A percentile compares a stretch with the other conserved stretches of the same genome.
Conservation (phyloP, 2,113 vertebrate genomes). For the Sclerurus mexicanus region DNA sequence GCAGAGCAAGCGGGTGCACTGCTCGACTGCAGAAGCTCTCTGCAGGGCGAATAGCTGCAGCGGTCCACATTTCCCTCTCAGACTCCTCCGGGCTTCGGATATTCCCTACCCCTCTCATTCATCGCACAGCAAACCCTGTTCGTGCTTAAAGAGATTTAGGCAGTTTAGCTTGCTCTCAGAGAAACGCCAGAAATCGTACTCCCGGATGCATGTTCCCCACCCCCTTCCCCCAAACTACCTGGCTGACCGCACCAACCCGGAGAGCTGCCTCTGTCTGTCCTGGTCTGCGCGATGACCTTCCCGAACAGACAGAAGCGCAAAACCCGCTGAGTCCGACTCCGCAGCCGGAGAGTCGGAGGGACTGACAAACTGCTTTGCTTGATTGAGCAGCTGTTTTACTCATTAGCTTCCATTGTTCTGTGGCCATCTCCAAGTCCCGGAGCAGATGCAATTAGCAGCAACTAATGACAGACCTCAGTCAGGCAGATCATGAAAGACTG, state of each 20-base stretch:
- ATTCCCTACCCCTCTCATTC: neutral
- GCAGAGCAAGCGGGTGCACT: neutral
- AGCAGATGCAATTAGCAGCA: slow-evolving; percentile 1
- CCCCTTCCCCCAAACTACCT: neutral
- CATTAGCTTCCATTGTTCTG: slow-evolving; percentile 9
- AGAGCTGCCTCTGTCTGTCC: neutral
- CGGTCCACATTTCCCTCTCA: neutral
- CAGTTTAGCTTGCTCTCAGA: neutral
- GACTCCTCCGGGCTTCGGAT: neutral
- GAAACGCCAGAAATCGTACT: neutral
- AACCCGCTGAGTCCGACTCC: neutral
- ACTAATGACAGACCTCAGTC: slow-evolving; percentile 2
- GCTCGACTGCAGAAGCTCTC: slow-evolving; percentile 25
- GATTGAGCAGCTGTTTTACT: neutral
- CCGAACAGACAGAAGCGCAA: neutral
- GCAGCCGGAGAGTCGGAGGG: neutral
- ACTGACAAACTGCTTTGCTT: neutral
- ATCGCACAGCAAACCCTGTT: neutral
- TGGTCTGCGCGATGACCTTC: slow-evolving; percentile 32
- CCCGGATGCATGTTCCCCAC: neutral
- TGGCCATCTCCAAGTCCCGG: neutral
- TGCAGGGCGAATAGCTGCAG: slow-evolving; percentile 15
- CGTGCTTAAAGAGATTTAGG: neutral
- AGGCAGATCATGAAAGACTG: neutral
- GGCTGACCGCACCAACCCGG: neutral